A percentile compares a stretch with the other conserved stretches of the same genome.
Evolutionary conservation across 1,140 invertebrate species (phyloP).

Genomic region (Euwallacea fornicatus): DNA sequence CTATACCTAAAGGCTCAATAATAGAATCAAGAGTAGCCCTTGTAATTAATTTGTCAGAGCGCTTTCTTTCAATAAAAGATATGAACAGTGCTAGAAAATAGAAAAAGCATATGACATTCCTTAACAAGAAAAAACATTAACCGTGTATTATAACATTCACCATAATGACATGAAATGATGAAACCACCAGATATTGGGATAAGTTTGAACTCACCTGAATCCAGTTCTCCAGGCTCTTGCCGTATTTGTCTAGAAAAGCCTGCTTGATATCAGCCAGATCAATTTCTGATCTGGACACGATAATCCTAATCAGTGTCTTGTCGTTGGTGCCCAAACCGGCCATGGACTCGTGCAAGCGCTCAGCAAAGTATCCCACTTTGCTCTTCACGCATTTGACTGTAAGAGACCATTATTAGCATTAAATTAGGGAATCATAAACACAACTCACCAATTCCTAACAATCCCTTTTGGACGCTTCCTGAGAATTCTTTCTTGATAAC

Average conservation of each 20-base stretch:
- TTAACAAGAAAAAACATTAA: too few species aligned
- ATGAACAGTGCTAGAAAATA: too few species aligned
- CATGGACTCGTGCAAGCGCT: slow-evolving; percentile 87
- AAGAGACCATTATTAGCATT: slow-evolving; percentile 26
- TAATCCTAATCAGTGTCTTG: slow-evolving; percentile 83
- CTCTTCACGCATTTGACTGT: slow-evolving; percentile 87
- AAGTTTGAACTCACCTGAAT: slow-evolving; percentile 68
- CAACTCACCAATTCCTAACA: slow-evolving; percentile 79
- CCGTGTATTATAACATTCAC: too few species aligned
- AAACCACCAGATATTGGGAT: neutral
- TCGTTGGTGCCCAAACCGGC: slow-evolving; percentile 87
- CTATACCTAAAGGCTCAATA: too few species aligned
- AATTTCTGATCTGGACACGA: slow-evolving; percentile 89
- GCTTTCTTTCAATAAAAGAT: too few species aligned
- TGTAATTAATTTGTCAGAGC: too few species aligned
- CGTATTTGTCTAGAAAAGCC: slow-evolving; percentile 82
- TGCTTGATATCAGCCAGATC: slow-evolving; percentile 90
- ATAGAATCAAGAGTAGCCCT: too few species aligned
- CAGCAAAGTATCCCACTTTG: slow-evolving; percentile 91
- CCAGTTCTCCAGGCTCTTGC: slow-evolving; percentile 79
- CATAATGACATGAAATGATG: too few species aligned
- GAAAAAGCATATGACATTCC: too few species aligned
- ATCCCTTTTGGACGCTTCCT: slow-evolving; percentile 80
- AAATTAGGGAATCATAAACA: neutral
- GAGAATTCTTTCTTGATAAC: slow-evolving; percentile 87